These are phyloP conservation scores for Chymomyza caudatula DNA, from an alignment of 2,888 invertebrate genomes.

Conservation along the genomic window DNA sequence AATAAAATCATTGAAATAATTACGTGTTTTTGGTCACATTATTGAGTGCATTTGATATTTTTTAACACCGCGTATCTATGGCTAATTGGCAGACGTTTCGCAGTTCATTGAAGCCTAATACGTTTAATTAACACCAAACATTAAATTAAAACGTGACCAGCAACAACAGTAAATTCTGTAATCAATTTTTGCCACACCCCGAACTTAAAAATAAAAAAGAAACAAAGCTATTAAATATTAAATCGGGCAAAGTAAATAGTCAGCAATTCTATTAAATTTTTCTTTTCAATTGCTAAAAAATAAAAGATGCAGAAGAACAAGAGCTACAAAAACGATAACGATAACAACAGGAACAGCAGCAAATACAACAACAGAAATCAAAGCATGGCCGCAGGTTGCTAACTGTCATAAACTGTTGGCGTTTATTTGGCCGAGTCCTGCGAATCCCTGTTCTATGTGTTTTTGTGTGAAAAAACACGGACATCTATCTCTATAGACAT, in stretches of 20 bases:
- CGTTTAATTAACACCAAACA: constrained; percentile 52
- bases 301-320: constrained; percentile 8
- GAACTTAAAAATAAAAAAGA: not conserved
- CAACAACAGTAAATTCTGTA: constrained; percentile 16
- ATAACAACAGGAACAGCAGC: no score
- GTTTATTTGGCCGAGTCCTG: not conserved
- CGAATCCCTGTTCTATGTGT: not conserved
- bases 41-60: constrained; percentile 15
- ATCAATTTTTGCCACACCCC: constrained; percentile 20
- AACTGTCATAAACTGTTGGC: constrained; percentile 53
- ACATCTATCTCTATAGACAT: not conserved
- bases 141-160: constrained; percentile 39
- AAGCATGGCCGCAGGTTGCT: constrained; percentile 38
- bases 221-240: not conserved
- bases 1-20: constrained; percentile 30
- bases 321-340: not conserved
- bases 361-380: constrained; percentile 19
- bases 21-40: constrained; percentile 24
- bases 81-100: constrained; percentile 48
- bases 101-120: constrained; percentile 61
- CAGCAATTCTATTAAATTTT: constrained; percentile 49
- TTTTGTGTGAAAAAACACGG: not conserved
- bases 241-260: constrained; percentile 34
- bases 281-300: constrained; percentile 32
- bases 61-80: constrained; percentile 6